Evolutionary conservation across 2,797 vertebrate genomes (phyloP), one percentile per base, ranked within the genome.

Genomic region (Sebastolobus alascanus): DNA sequence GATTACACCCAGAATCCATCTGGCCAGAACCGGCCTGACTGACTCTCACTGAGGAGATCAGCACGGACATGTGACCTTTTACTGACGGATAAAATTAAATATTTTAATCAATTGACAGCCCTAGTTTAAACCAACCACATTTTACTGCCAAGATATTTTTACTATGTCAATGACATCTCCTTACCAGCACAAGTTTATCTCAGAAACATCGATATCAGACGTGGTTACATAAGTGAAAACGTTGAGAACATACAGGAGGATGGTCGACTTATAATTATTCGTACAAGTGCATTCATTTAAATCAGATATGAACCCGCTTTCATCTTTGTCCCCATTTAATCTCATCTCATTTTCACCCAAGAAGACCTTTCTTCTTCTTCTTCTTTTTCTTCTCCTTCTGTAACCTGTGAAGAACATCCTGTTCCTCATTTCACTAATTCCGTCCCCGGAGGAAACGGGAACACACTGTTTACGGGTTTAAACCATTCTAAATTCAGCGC

Each of bases 331-430:
- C 67, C n/a, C 3, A 2, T 60, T 61, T 79, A 65, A 68, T 76
- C 68, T 79, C 37, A 0, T 54, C 22, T 66, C 22, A 1, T 22
- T 60, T 60, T 79, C 16, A 75, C 56, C 67, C 61, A 1, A 71
- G 35, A 55, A 64, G n/a, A 68, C 65, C 35, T 60, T 37, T 63
- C 55, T 43, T 40, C 18, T 12, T 40, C 38, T 43, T 40, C 0
- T 35, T 35, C 5, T 43, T 1, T 13, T 43, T 16, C 40, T 43
- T 2, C 38, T 40, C 1, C 12, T 13, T 29, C 58, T 14, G 61
- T 25, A 64, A 75, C 84, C 76, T 65, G 68, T 43, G 52, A 43
- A 74, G 80, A 81, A 75, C 78, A 69, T 75, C 78, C 59, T 61
- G 60, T 52, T 83, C 69, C 80, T 84, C 56, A 0, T 75, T 82